Percentiles rank a stretch among this genome's conserved stretches.
These are phyloP conservation scores for Phylloscopus whistleri DNA, from an alignment of 2,113 vertebrate species.

Conservation along the genomic window DNA sequence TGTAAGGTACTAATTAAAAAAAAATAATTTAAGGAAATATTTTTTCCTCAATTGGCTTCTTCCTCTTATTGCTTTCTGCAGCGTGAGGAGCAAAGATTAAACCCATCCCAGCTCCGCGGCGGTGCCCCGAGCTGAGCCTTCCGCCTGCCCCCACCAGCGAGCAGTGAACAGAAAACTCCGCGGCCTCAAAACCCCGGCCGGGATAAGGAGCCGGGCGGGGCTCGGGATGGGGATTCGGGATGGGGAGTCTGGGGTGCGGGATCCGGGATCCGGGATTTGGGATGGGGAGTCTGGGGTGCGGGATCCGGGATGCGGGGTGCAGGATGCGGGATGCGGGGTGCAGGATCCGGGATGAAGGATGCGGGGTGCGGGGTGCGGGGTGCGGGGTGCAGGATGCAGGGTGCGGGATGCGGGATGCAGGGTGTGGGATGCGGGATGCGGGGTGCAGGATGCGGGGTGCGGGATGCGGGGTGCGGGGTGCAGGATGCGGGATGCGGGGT, in stretches of 20 bases:
- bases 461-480: rapidly evolving
- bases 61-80: not conserved
- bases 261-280: no score
- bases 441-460: no score
- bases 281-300: rapidly evolving
- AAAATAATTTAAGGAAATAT: not conserved
- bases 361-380: rapidly evolving
- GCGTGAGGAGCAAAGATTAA: not conserved
- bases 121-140: not conserved
- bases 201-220: not conserved
- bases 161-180: not conserved
- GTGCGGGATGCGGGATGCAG: no score
- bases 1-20: slow-evolving; percentile 28
- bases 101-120: not conserved
- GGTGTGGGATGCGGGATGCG: no score
- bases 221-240: not conserved
- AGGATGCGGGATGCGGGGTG: rapidly evolving
- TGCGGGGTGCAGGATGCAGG: no score
- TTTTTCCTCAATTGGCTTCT: not conserved
- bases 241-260: no score
- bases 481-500: rapidly evolving
- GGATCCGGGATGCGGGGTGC: rapidly evolving
- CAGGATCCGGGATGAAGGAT: rapidly evolving
- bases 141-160: not conserved
- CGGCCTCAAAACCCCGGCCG: no score